These are phyloP conservation scores for Sinentomon sp. DNA, from an alignment of 2,888 invertebrate genomes.

Conservation along the genomic window DNA sequence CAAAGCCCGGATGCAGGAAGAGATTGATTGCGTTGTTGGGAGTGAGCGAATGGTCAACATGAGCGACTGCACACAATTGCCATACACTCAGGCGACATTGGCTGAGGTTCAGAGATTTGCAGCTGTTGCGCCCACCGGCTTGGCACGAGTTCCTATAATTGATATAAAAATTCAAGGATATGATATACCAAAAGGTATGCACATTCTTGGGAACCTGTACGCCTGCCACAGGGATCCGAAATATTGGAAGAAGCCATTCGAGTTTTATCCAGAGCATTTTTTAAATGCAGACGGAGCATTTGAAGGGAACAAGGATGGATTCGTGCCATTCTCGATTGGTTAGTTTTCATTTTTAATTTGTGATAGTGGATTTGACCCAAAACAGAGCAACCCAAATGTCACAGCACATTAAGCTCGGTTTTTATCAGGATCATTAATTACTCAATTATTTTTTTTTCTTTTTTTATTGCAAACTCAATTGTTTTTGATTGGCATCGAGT, in stretches of 20 bases:
- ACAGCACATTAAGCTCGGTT: too few relatives aligned
- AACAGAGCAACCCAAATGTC: too few relatives aligned
- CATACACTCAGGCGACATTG: slow-evolving; percentile 6
- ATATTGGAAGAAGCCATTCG: slow-evolving; percentile 7
- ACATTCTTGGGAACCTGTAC: slow-evolving; percentile 9
- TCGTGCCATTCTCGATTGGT: slow-evolving; percentile 7
- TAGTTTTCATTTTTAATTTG: too few relatives aligned
- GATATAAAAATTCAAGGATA: slow-evolving; percentile 8
- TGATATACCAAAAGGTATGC: slow-evolving; percentile 7
- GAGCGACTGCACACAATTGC: too few relatives aligned
- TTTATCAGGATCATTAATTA: too few relatives aligned
- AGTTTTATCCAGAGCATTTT: slow-evolving; percentile 9
- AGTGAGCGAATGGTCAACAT: too few relatives aligned
- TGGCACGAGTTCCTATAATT: slow-evolving; percentile 5
- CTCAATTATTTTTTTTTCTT: too few relatives aligned
- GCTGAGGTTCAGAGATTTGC: slow-evolving; percentile 6
- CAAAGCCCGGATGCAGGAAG: too few relatives aligned
- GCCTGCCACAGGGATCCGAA: slow-evolving; percentile 5
- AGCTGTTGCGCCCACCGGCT: slow-evolving; percentile 5
- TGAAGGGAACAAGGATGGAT: slow-evolving; percentile 1
- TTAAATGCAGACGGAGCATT: background rate
- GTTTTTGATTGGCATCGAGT: too few relatives aligned
- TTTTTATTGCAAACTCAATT: too few relatives aligned
- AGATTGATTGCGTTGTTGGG: too few relatives aligned
- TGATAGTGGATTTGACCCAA: too few relatives aligned